Evolutionary conservation across 2,888 invertebrate species (phyloP).

Genomic region (Aporophyla nigra): DNA sequence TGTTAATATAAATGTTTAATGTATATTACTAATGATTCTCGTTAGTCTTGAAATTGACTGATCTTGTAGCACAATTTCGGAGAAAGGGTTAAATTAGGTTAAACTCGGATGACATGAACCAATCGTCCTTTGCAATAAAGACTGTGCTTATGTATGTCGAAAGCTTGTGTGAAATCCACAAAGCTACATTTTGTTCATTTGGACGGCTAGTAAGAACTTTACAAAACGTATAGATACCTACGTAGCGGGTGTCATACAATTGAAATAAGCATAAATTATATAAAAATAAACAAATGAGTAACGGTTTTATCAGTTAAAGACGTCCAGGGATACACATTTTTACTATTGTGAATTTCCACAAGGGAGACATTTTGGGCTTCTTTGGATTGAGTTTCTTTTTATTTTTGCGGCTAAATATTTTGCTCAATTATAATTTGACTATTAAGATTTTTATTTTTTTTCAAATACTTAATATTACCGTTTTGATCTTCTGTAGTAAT

Average conservation of each 20-base stretch:
- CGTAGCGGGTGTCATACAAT: neutral
- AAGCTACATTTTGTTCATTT: neutral
- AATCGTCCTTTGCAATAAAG: neutral
- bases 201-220: neutral
- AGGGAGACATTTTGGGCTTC: neutral
- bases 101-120: neutral
- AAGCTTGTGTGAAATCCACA: neutral
- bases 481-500: conserved; percentile 11
- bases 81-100: conserved; percentile 4
- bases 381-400: neutral
- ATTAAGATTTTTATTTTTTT: neutral
- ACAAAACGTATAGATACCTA: neutral
- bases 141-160: neutral
- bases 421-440: neutral
- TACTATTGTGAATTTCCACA: neutral
- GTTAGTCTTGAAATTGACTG: conserved; percentile 76
- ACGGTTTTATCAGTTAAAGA: neutral
- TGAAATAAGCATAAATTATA: no score
- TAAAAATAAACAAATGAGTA: neutral
- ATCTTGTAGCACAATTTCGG: conserved; percentile 57
- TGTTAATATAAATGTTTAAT: conserved; percentile 48
- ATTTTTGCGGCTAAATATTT: neutral
- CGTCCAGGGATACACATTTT: neutral
- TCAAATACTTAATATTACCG: no score
- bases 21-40: conserved; percentile 58